phyloP scores from a whole-genome alignment of 2,888 invertebrate genomes.

The Patella ulyssiponensis region DNA sequence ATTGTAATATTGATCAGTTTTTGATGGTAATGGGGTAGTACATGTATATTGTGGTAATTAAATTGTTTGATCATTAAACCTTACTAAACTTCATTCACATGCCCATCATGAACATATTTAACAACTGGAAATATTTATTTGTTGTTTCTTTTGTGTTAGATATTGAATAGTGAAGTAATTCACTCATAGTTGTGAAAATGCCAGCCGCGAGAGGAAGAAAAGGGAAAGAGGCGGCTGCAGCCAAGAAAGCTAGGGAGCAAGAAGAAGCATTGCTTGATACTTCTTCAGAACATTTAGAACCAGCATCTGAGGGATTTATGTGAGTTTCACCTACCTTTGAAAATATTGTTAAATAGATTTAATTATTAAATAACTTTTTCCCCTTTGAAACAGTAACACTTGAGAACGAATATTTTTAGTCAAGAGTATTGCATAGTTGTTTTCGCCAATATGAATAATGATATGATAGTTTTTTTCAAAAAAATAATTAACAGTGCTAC shows the following conservation, averaged over 20 bases:
- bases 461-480: too few relatives aligned
- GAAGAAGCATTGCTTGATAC: constrained; percentile 10
- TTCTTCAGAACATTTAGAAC: constrained; percentile 14
- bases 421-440: too few relatives aligned
- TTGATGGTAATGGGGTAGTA: too few relatives aligned
- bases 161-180: neutral
- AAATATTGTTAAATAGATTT: neutral
- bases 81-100: too few relatives aligned
- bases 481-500: too few relatives aligned
- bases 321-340: neutral
- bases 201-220: neutral
- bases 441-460: too few relatives aligned
- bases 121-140: too few relatives aligned
- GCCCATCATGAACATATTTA: too few relatives aligned
- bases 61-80: too few relatives aligned
- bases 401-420: neutral
- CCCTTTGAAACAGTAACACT: neutral
- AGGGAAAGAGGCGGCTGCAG: neutral
- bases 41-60: too few relatives aligned
- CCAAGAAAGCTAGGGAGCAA: neutral
- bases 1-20: too few relatives aligned
- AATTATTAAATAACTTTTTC: neutral
- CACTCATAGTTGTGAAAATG: neutral
- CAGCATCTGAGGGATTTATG: constrained; percentile 11
- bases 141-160: neutral